These are phyloP conservation scores for Germaria angustata DNA, from an alignment of 2,888 invertebrate genomes.

Conservation along the genomic window DNA sequence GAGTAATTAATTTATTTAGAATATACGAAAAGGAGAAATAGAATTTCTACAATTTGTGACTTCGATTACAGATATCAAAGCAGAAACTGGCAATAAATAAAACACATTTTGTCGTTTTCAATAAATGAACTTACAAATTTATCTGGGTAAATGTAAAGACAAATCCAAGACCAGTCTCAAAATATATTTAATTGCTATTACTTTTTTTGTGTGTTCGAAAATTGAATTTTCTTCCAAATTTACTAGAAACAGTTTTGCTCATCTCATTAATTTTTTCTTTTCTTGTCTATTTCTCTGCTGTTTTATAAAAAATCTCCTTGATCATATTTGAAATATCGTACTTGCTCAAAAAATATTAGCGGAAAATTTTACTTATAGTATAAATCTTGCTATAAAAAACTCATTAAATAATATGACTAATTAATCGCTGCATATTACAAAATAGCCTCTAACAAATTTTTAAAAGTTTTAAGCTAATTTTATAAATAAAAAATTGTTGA, in stretches of 20 bases:
- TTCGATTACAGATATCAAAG: too few relatives aligned
- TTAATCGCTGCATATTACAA: too few relatives aligned
- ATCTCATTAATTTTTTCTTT: not conserved
- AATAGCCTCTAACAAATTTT: not conserved
- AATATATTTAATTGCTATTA: too few relatives aligned
- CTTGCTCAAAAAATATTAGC: too few relatives aligned
- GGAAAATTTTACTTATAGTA: too few relatives aligned
- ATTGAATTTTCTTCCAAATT: not conserved
- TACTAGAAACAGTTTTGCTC: not conserved
- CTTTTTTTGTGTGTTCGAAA: too few relatives aligned
- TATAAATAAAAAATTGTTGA: not conserved
- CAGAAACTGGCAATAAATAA: too few relatives aligned
- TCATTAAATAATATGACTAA: not conserved
- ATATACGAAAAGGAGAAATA: too few relatives aligned
- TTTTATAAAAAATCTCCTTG: not conserved
- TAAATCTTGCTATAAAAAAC: too few relatives aligned
- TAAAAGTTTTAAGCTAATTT: not conserved
- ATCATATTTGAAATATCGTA: not conserved
- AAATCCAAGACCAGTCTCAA: not conserved
- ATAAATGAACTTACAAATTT: not conserved
- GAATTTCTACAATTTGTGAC: too few relatives aligned
- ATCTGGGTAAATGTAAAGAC: not conserved
- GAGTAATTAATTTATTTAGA: too few relatives aligned
- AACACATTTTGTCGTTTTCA: too few relatives aligned
- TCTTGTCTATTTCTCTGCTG: not conserved